Conservation (phyloP, 2,797 vertebrate species). For the Gallinago stenura region DNA sequence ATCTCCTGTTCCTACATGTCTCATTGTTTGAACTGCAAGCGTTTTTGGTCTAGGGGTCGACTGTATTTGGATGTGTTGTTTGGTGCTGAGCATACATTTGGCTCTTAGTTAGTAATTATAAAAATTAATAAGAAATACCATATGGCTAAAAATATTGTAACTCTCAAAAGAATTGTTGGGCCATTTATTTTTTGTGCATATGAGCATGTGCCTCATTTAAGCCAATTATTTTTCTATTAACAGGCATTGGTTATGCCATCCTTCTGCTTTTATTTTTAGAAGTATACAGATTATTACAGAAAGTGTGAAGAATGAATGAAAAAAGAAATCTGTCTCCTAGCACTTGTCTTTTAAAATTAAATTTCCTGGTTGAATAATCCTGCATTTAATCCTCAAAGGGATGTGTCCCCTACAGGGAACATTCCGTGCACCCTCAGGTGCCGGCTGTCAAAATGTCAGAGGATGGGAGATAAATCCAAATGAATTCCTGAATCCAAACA, state of each 20-base stretch:
- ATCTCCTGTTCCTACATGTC: not conserved
- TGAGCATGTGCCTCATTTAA: conserved; percentile 59
- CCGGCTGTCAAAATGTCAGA: not conserved
- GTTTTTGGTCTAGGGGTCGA: not conserved
- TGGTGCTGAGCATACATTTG: not conserved
- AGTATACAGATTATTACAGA: conserved; percentile 62
- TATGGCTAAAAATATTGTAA: conserved; percentile 59
- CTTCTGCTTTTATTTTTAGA: conserved; percentile 77
- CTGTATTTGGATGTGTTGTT: not conserved
- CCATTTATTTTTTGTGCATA: conserved; percentile 59
- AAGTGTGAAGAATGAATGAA: conserved; percentile 67
- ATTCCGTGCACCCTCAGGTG: not conserved
- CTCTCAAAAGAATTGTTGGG: conserved; percentile 37
- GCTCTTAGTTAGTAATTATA: conserved; percentile 28
- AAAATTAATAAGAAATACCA: conserved; percentile 53
- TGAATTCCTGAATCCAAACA: not conserved
- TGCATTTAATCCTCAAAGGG: conserved; percentile 31
- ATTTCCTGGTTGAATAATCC: conserved; percentile 64
- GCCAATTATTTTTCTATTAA: conserved; percentile 73
- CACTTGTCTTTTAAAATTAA: conserved; percentile 55
- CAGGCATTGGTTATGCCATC: conserved; percentile 51
- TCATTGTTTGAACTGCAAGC: not conserved
- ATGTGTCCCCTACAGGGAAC: not conserved
- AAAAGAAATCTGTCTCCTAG: conserved; percentile 55
- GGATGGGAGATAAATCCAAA: not conserved